These are phyloP conservation scores for Napeogenes sylphis DNA, from an alignment of 2,888 invertebrate genomes.

Conservation along the genomic window DNA sequence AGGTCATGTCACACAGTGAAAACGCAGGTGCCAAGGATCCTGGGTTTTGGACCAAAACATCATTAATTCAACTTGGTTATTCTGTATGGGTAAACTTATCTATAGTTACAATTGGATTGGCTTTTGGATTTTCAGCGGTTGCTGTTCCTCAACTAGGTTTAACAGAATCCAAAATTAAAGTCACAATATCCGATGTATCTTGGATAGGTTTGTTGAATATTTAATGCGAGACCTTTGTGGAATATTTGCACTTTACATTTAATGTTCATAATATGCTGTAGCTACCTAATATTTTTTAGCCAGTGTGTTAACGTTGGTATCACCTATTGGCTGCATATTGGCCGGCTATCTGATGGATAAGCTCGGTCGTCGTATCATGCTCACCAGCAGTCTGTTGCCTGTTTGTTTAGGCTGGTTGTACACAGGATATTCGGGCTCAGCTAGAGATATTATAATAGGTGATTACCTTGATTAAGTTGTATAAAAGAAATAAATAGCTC, in stretches of 20 bases:
- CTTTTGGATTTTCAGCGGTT: slow-evolving; percentile 79
- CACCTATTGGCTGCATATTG: slow-evolving; percentile 80
- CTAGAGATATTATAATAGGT: slow-evolving; percentile 77
- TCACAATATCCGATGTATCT: slow-evolving; percentile 68
- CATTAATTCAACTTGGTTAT: slow-evolving; percentile 50
- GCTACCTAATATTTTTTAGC: slow-evolving; percentile 52
- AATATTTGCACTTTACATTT: background rate
- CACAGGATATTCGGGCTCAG: slow-evolving; percentile 69
- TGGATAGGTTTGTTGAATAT: slow-evolving; percentile 73
- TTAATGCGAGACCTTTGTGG: background rate
- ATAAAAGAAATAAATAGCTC: no score
- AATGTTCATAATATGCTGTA: background rate
- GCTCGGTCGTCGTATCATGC: slow-evolving; percentile 76
- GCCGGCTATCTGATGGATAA: slow-evolving; percentile 81
- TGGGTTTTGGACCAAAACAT: slow-evolving; percentile 46
- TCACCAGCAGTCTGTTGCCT: slow-evolving; percentile 78
- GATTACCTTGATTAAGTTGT: background rate
- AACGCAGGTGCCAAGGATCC: slow-evolving; percentile 37
- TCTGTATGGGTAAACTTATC: slow-evolving; percentile 71
- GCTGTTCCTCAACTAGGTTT: slow-evolving; percentile 74
- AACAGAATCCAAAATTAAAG: slow-evolving; percentile 56
- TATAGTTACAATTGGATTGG: slow-evolving; percentile 77
- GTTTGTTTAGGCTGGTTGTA: slow-evolving; percentile 80
- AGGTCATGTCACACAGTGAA: background rate
- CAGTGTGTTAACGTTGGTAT: slow-evolving; percentile 75